Base-by-base conservation (phyloP, 1,140 invertebrate genomes). In the Samia ricini region DNA sequence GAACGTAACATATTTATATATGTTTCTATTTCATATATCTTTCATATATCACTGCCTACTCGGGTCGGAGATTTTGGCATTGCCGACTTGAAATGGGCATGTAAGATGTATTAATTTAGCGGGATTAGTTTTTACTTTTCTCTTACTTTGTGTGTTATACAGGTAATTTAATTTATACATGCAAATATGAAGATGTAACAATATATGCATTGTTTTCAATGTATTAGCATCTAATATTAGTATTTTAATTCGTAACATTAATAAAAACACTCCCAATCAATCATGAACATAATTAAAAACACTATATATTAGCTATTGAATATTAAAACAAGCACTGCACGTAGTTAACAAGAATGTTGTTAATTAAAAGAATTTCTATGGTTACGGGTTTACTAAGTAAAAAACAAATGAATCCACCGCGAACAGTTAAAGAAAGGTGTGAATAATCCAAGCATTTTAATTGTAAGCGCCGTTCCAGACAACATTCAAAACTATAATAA, bases 311-410 rank as follows among this genome's bases (percentile, higher is more conserved):
- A 56, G n/a, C 24, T 29, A 7, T 22, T 56, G 24, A 56, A 18
- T 26, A 26, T 24, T 26, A 33, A 56, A 19, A 24, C 18, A 33
- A 19, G 15, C n/a, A 29, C 18, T 7, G n/a, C 55, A 50, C 54
- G 36, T 55, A 49, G 60, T 56, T 56, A 67, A 60, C 60, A 60
- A 51, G 51, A 57, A 36, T 67, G 56, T 60, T 59, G 60, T 75
- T 82, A 88, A 85, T 88, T 88, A 85, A 83, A 81, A 83, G 80
- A 83, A 88, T 83, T 85, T 77, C 80, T 76, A 68, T 60, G 66
- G 74, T 74, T 79, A 79, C 76, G 76, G 73, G 75, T 80, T 78
- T 75, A 73, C 68, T 60, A 48, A 51, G 66, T 71, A 79, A 78
- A 85, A 82, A 83, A 79, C 57, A 66, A 73, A 80, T 77, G 75